Conservation (phyloP, 2,113 vertebrate genomes). For the Chloroceryle aenea region DNA sequence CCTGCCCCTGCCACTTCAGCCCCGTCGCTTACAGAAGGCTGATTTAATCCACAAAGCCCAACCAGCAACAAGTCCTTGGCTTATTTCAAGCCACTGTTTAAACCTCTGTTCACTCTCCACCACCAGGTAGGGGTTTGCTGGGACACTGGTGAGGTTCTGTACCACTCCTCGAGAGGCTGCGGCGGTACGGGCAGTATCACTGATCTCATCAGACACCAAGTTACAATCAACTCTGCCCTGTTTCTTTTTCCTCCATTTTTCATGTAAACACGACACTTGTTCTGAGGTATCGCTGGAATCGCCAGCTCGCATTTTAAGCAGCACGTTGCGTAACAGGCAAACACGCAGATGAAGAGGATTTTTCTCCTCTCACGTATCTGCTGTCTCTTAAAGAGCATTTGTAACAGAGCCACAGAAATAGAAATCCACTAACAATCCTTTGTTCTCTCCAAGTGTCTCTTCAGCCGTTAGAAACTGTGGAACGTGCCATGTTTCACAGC, state of each 20-base stretch:
- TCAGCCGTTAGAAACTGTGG: slow-evolving; percentile 47
- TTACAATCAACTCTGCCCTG: not conserved
- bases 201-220: not conserved
- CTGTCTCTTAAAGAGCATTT: slow-evolving; percentile 51
- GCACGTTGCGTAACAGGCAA: slow-evolving; percentile 25
- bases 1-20: not conserved
- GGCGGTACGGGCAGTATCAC: not conserved
- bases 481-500: slow-evolving; percentile 54
- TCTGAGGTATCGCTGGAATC: not conserved
- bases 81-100: not conserved
- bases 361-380: slow-evolving; percentile 23
- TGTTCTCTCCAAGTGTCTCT: slow-evolving; percentile 59
- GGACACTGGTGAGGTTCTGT: not conserved
- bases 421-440: slow-evolving; percentile 54
- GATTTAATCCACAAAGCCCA: not conserved
- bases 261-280: not conserved
- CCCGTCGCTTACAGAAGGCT: not conserved
- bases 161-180: not conserved
- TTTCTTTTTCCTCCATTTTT: not conserved
- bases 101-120: not conserved
- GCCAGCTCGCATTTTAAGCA: not conserved
- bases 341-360: slow-evolving; percentile 61
- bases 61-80: not conserved
- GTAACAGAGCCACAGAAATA: not conserved
- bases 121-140: not conserved